Conservation (phyloP, 1,140 invertebrate genomes). For the Mactra quadrangularis region DNA sequence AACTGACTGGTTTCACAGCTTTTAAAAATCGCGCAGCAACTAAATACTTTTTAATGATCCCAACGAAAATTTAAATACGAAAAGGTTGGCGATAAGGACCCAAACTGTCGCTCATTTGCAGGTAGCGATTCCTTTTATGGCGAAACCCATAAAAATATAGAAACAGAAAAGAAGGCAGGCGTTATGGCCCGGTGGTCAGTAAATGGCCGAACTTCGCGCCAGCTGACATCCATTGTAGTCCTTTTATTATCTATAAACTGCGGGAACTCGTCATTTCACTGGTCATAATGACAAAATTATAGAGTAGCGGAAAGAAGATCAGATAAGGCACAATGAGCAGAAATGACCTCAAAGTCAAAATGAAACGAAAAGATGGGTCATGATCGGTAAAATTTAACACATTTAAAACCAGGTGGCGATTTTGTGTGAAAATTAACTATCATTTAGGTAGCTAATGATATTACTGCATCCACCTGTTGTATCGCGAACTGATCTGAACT, state of each 20-base stretch:
- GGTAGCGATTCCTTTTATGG: slow-evolving; percentile 20
- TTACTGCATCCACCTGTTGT: too few relatives aligned
- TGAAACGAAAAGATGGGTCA: slow-evolving; percentile 4
- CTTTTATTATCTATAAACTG: slow-evolving; percentile 34
- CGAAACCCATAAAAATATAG: neutral
- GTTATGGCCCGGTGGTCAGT: slow-evolving; percentile 8
- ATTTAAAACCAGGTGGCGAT: slow-evolving; percentile 50
- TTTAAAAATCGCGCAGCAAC: neutral
- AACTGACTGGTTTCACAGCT: neutral
- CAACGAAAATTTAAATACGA: slow-evolving; percentile 26
- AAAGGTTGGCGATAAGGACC: slow-evolving; percentile 1
- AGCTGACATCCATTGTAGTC: slow-evolving; percentile 34
- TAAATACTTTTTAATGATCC: slow-evolving; percentile 25
- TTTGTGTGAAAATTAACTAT: neutral
- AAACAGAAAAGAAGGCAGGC: too few relatives aligned
- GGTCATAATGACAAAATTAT: slow-evolving; percentile 55
- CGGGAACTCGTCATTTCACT: slow-evolving; percentile 27
- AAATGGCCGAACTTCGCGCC: neutral
- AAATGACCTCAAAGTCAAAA: slow-evolving; percentile 23
- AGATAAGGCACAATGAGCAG: slow-evolving; percentile 6
- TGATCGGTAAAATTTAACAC: slow-evolving; percentile 40
- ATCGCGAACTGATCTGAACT: too few relatives aligned
- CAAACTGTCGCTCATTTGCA: slow-evolving; percentile 7
- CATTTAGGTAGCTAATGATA: too few relatives aligned
- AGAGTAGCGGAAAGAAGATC: slow-evolving; percentile 5